A percentile compares a stretch with the other conserved stretches of the same genome.
Evolutionary conservation across 2,797 vertebrate species (phyloP).

Genomic region (Okamejei kenojei): DNA sequence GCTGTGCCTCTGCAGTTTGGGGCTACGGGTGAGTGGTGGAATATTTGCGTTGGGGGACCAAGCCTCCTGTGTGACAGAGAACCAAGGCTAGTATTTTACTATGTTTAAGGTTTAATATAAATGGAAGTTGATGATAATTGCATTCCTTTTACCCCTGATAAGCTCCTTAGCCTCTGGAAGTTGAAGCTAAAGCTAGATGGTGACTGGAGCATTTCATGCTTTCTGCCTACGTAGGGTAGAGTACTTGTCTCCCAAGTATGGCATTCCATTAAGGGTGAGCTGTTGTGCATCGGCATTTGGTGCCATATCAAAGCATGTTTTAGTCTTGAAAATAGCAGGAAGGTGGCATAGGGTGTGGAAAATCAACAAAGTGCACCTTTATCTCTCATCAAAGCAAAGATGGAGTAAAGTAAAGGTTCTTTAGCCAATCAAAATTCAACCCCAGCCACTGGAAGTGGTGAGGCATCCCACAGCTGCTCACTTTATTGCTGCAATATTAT

Average conservation of each 20-base stretch:
- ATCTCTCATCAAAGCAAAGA: background rate
- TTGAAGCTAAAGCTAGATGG: background rate
- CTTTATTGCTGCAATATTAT: background rate
- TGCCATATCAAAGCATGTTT: background rate
- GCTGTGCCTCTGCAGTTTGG: no score
- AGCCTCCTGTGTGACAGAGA: no score
- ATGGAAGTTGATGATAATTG: background rate
- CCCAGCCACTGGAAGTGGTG: background rate
- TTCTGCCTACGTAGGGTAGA: background rate
- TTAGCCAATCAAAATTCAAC: background rate
- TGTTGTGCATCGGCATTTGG: background rate
- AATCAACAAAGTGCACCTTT: background rate
- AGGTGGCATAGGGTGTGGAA: background rate
- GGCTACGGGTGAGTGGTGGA: no score
- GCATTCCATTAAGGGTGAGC: background rate
- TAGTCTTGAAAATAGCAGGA: background rate
- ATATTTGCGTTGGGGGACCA: no score
- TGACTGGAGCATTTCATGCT: background rate
- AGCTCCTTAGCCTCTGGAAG: background rate
- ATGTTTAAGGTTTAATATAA: no score
- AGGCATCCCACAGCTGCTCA: background rate
- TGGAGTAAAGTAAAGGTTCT: background rate
- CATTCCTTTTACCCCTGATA: background rate
- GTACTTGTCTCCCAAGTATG: background rate
- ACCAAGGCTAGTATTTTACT: no score